Percentiles rank a stretch among this genome's conserved stretches.
Evolutionary conservation across 2,113 vertebrate species (phyloP).

Genomic region (Cyanocitta stelleri): DNA sequence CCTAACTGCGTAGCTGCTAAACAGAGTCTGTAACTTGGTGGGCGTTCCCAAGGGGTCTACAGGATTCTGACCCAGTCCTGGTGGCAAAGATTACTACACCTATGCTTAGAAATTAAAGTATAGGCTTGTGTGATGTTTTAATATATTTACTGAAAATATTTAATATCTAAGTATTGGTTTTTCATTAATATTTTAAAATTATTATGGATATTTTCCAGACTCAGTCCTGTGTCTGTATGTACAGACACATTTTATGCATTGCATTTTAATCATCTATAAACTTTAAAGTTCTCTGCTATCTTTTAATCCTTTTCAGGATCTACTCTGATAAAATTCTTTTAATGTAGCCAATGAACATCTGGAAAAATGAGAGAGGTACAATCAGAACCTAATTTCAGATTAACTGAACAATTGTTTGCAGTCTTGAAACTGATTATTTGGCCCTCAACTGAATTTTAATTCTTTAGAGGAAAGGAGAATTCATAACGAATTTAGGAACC

Average conservation of each 20-base stretch:
- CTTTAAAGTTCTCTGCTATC: not conserved
- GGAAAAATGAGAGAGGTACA: not conserved
- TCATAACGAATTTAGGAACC: not conserved
- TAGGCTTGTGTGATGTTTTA: not conserved
- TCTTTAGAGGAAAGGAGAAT: not conserved
- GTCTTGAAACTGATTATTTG: not conserved
- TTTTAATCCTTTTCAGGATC: not conserved
- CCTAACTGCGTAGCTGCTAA: not conserved
- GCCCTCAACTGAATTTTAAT: not conserved
- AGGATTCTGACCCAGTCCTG: not conserved
- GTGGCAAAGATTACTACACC: not conserved
- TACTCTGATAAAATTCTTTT: not conserved
- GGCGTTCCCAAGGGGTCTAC: not conserved
- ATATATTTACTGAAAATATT: not conserved
- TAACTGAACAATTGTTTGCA: not conserved
- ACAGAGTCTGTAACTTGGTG: not conserved
- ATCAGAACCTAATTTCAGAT: not conserved
- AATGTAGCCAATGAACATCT: not conserved
- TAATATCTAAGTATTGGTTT: not conserved
- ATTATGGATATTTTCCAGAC: not conserved
- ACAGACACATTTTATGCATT: not conserved
- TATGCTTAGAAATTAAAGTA: not conserved
- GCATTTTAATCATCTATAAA: not conserved
- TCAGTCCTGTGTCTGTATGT: not conserved
- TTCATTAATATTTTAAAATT: not conserved